A percentile compares a stretch with the other conserved stretches of the same genome.
Conservation (phyloP, 1,140 invertebrate species). For the Goniozus legneri region DNA sequence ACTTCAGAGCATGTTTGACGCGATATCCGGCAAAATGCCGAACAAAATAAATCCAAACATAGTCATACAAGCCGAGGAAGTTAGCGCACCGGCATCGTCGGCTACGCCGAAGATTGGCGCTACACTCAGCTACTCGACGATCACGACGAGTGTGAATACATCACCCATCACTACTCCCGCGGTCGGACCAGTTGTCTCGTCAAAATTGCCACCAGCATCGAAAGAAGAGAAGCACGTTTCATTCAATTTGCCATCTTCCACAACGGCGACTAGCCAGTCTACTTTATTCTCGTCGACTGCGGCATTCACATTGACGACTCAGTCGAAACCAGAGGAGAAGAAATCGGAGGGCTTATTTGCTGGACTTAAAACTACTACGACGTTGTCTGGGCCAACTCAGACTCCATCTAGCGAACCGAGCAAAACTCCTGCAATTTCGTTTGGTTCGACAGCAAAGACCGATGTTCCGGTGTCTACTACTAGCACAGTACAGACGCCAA, state of each 20-base stretch:
- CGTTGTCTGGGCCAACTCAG: too few species aligned
- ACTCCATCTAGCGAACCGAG: too few species aligned
- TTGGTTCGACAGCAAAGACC: background rate
- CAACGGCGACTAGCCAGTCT: too few species aligned
- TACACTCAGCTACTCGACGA: conserved; percentile 36
- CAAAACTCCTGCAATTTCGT: background rate
- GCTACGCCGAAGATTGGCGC: conserved; percentile 13
- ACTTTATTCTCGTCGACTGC: too few species aligned
- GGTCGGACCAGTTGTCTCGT: conserved; percentile 29
- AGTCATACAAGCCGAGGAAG: conserved; percentile 46
- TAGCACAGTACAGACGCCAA: background rate
- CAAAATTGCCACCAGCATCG: conserved; percentile 13
- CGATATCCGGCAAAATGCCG: conserved; percentile 48
- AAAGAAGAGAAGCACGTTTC: conserved; percentile 31
- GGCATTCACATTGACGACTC: too few species aligned
- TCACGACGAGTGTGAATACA: conserved; percentile 42
- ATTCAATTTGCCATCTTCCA: conserved; percentile 27
- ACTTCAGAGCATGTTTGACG: conserved; percentile 51
- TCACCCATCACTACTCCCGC: conserved; percentile 43
- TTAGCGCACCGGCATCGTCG: conserved; percentile 16
- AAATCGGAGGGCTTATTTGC: too few species aligned
- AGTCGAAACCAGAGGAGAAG: too few species aligned
- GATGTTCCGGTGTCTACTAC: background rate
- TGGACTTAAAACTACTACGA: too few species aligned
- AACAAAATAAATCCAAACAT: conserved; percentile 46